Conservation (phyloP, 1,140 invertebrate species). For the Uloborus diversus region DNA sequence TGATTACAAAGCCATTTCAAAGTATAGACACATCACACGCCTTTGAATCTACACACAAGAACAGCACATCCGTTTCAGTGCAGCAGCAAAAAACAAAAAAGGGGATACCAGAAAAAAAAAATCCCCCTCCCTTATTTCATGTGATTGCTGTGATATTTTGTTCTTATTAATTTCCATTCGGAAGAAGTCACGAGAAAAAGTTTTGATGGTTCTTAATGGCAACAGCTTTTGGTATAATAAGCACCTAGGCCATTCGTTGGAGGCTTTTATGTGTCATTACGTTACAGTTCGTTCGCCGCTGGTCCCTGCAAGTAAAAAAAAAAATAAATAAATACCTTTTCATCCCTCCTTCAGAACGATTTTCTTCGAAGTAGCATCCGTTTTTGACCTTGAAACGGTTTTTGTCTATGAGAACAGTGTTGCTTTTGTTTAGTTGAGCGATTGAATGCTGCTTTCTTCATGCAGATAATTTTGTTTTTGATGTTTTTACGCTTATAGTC, state of each 20-base stretch:
- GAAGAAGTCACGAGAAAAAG: constrained; percentile 42
- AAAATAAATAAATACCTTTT: constrained; percentile 8
- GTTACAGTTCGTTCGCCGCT: too few species aligned
- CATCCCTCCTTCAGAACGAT: background rate
- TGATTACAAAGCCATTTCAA: constrained; percentile 23
- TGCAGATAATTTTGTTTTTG: background rate
- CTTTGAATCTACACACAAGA: too few species aligned
- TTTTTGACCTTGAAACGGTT: constrained; percentile 38
- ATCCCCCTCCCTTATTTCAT: constrained; percentile 18
- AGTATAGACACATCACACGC: background rate
- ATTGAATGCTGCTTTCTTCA: background rate
- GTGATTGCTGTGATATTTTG: constrained; percentile 35
- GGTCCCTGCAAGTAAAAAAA: background rate
- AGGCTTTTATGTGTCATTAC: constrained; percentile 55
- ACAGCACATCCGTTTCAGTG: background rate
- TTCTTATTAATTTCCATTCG: constrained; percentile 14
- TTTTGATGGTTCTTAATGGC: constrained; percentile 54
- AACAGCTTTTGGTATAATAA: constrained; percentile 52
- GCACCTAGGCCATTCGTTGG: constrained; percentile 48
- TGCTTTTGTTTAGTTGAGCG: background rate
- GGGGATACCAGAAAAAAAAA: constrained; percentile 2
- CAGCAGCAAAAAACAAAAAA: background rate
- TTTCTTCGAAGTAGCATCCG: constrained; percentile 25
- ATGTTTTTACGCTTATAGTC: background rate
- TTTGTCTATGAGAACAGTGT: background rate